Percentiles rank a stretch among this genome's conserved stretches.
These are phyloP conservation scores for Liposcelis brunnea DNA, from an alignment of 2,888 invertebrate genomes.

Conservation along the genomic window DNA sequence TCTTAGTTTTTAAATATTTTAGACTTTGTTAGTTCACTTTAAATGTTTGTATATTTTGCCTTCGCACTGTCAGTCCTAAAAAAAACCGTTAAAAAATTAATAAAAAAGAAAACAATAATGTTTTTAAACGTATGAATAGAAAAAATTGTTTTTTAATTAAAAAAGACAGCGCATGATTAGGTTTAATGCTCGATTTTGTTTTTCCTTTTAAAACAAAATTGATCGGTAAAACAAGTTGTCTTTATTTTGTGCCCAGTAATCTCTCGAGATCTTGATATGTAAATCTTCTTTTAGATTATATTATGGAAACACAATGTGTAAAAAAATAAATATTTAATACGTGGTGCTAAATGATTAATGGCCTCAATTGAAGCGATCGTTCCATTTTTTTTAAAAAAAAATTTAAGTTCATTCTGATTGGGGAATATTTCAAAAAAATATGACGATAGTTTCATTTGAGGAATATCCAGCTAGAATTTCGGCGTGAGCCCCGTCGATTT, in stretches of 20 bases:
- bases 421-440: too few relatives aligned
- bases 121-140: not conserved
- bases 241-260: constrained; percentile 1
- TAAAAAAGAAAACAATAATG: constrained; percentile 1
- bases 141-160: not conserved
- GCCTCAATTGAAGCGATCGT: too few relatives aligned
- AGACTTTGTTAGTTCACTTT: constrained; percentile 2
- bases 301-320: too few relatives aligned
- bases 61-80: not conserved
- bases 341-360: too few relatives aligned
- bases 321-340: too few relatives aligned
- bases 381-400: too few relatives aligned
- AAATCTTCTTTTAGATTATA: constrained; percentile 5
- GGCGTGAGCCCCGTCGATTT: constrained; percentile 2
- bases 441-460: too few relatives aligned
- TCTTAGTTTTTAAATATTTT: not conserved
- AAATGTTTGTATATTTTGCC: constrained; percentile 5
- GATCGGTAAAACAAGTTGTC: not conserved
- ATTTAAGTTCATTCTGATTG: too few relatives aligned
- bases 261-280: constrained; percentile 4
- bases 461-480: not conserved
- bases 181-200: too few relatives aligned
- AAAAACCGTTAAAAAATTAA: not conserved
- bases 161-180: too few relatives aligned
- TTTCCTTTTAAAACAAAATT: not conserved